Evolutionary conservation across 2,888 invertebrate genomes (phyloP).

Genomic region (Leptothorax acervorum): DNA sequence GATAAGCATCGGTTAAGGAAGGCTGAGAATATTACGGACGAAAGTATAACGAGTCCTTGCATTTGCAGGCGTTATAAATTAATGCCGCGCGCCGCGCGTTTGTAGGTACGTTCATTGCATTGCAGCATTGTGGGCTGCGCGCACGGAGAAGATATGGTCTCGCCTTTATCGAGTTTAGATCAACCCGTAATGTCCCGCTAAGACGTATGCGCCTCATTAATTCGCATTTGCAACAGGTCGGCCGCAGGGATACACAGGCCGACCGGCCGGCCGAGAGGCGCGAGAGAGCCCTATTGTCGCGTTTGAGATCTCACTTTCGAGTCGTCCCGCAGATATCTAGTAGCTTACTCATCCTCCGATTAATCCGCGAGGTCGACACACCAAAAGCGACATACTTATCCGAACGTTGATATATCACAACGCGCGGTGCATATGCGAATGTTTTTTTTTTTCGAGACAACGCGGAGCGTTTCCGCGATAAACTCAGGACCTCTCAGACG

Average conservation of each 20-base stretch:
- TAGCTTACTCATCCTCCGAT: conserved; percentile 28
- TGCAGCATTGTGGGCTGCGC: conserved; percentile 70
- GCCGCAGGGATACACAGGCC: conserved; percentile 45
- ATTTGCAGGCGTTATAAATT: conserved; percentile 74
- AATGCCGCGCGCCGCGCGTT: conserved; percentile 64
- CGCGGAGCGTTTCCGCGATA: conserved; percentile 2
- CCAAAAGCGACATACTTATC: conserved; percentile 39
- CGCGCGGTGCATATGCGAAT: not conserved
- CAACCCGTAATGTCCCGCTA: conserved; percentile 78
- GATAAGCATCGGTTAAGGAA: conserved; percentile 45
- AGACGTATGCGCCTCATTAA: conserved; percentile 80
- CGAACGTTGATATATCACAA: conserved; percentile 6
- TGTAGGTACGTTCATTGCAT: conserved; percentile 57
- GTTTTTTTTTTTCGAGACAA: not conserved
- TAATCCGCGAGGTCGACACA: conserved; percentile 29
- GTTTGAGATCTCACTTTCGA: conserved; percentile 69
- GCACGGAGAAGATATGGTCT: conserved; percentile 67
- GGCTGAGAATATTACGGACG: conserved; percentile 74
- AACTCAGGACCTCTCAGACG: conserved; percentile 7
- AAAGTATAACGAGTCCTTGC: conserved; percentile 76
- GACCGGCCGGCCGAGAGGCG: conserved; percentile 42
- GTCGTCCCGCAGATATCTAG: conserved; percentile 23
- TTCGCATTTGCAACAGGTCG: conserved; percentile 78
- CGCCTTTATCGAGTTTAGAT: conserved; percentile 80
- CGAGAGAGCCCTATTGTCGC: conserved; percentile 53